Evolutionary conservation across 2,113 vertebrate genomes (phyloP).

Genomic region (Poeciliopsis prolifica): DNA sequence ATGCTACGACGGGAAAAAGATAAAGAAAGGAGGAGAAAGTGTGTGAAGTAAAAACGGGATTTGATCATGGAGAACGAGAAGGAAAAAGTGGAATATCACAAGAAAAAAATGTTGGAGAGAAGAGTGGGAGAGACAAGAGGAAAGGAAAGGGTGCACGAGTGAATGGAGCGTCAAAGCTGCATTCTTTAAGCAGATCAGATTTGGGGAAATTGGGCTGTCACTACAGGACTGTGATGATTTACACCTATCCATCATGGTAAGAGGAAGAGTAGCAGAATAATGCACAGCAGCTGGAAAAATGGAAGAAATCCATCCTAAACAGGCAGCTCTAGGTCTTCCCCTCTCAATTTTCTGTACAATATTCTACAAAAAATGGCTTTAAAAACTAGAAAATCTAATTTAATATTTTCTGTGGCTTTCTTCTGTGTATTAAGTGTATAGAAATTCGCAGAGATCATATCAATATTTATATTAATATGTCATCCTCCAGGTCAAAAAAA

Average conservation of each 20-base stretch:
- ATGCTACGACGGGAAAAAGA: constrained; percentile 30
- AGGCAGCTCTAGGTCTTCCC: constrained; percentile 3
- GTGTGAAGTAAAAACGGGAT: constrained; percentile 24
- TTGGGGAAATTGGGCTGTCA: constrained; percentile 99
- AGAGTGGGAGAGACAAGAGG: constrained; percentile 23
- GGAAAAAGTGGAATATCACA: constrained; percentile 18
- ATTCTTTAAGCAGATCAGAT: constrained; percentile 99
- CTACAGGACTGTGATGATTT: constrained; percentile 96
- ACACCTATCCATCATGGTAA: constrained; percentile 94
- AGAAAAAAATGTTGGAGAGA: constrained; percentile 31
- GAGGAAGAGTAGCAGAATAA: constrained; percentile 47
- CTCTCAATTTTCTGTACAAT: constrained; percentile 16
- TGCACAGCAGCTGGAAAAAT: constrained; percentile 49
- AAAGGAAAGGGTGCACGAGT: constrained; percentile 66
- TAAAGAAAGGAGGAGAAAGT: constrained; percentile 3
- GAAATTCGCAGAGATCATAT: background rate
- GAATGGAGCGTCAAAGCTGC: constrained; percentile 81
- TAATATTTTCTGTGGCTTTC: background rate
- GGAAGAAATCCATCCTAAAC: constrained; percentile 27
- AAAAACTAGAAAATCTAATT: background rate
- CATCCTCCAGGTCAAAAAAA: background rate
- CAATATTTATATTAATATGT: background rate
- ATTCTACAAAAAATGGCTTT: constrained; percentile 12
- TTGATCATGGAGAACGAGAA: constrained; percentile 25
- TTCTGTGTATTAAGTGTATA: background rate